Conservation (phyloP, 2,113 vertebrate genomes). For the Hippocampus guttulatus region DNA sequence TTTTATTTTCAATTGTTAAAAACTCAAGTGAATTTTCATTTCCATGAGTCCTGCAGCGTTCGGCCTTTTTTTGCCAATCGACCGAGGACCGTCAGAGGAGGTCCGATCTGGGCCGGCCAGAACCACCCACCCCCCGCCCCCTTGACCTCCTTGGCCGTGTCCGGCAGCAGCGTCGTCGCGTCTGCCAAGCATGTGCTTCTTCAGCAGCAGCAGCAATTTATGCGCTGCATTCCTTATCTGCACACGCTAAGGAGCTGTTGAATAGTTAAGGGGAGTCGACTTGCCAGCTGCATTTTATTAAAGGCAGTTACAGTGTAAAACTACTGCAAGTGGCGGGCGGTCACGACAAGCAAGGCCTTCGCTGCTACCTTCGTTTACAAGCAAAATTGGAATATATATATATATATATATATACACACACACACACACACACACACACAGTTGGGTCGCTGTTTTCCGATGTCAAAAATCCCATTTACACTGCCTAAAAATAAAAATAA, state of each 20-base stretch:
- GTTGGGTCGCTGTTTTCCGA: no score
- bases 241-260: conserved; percentile 51
- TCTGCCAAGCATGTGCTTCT: conserved; percentile 53
- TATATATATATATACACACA: no score
- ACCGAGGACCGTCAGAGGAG: neutral
- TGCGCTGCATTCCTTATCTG: conserved; percentile 61
- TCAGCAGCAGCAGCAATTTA: conserved; percentile 52
- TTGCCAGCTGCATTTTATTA: conserved; percentile 25
- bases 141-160: conserved; percentile 7
- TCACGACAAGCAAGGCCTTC: no score
- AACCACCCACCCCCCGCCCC: conserved; percentile 1
- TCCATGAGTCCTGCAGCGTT: no score
- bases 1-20: no score
- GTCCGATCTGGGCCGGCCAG: conserved; percentile 37
- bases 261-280: conserved; percentile 39
- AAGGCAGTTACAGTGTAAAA: conserved; percentile 15
- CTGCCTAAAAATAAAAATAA: conserved; percentile 10
- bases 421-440: no score
- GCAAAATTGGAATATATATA: no score
- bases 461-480: neutral
- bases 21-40: no score
- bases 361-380: no score
- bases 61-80: no score
- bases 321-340: no score
- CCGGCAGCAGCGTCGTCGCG: neutral